Evolutionary conservation across 2,113 vertebrate genomes (phyloP).

Genomic region (Galemys pyrenaicus): DNA sequence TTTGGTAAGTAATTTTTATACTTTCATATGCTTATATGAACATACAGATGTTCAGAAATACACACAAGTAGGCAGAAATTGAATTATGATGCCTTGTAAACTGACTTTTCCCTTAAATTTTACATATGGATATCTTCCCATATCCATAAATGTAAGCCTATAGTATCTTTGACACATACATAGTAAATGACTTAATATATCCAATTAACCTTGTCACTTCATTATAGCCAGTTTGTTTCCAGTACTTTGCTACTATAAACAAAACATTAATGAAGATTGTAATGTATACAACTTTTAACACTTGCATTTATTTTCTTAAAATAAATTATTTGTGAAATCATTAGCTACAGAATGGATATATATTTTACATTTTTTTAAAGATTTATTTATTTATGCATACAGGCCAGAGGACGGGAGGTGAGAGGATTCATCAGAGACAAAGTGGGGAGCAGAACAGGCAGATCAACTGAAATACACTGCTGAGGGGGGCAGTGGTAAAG

Average conservation of each 20-base stretch:
- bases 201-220: not conserved
- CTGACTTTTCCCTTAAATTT: not conserved
- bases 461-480: too few species aligned
- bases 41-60: constrained; percentile 36
- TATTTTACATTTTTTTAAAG: too few species aligned
- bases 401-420: too few species aligned
- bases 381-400: too few species aligned
- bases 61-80: not conserved
- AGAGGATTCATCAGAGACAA: too few species aligned
- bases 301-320: constrained; percentile 21
- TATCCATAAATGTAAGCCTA: not conserved
- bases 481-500: too few species aligned
- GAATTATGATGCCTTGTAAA: constrained; percentile 17
- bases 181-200: not conserved
- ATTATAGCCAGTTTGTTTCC: not conserved
- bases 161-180: not conserved
- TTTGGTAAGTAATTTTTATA: not conserved
- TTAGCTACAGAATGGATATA: too few species aligned
- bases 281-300: not conserved
- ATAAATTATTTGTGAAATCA: constrained; percentile 33
- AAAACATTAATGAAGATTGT: constrained; percentile 26
- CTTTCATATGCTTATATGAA: not conserved
- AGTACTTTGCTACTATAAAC: not conserved
- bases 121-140: not conserved
- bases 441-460: too few species aligned